Evolutionary conservation across 2,888 invertebrate species (phyloP).

Genomic region (Synergus itoensis): DNA sequence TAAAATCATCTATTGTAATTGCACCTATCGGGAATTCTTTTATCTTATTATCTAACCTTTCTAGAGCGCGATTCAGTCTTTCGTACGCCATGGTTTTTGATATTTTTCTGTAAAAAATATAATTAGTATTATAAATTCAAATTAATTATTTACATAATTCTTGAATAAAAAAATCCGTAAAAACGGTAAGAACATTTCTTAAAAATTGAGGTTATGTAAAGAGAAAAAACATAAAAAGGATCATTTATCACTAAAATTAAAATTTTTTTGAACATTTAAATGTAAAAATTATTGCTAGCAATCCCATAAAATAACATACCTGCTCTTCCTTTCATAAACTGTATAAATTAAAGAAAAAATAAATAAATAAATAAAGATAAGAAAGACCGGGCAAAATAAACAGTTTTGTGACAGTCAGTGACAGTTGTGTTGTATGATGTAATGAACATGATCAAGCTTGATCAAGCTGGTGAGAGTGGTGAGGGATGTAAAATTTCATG

Average conservation of each 20-base stretch:
- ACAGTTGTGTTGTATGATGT: too few species aligned
- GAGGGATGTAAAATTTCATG: too few species aligned
- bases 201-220: neutral
- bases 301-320: neutral
- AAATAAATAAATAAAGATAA: neutral
- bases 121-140: neutral
- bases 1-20: conserved; percentile 58
- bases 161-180: neutral
- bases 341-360: neutral
- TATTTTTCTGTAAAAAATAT: neutral
- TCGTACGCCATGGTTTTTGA: conserved; percentile 48
- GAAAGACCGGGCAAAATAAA: neutral
- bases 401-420: too few species aligned
- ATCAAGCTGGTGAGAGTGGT: too few species aligned
- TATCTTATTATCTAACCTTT: conserved; percentile 47
- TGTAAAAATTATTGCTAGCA: neutral
- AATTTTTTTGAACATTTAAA: neutral
- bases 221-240: neutral
- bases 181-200: neutral
- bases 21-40: conserved; percentile 61
- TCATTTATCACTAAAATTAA: neutral
- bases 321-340: neutral
- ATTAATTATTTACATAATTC: too few species aligned
- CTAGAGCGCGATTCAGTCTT: conserved; percentile 48
- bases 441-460: too few species aligned